Base-by-base conservation (phyloP, 1,140 invertebrate species). In the Drosophila nigrodunni region DNA sequence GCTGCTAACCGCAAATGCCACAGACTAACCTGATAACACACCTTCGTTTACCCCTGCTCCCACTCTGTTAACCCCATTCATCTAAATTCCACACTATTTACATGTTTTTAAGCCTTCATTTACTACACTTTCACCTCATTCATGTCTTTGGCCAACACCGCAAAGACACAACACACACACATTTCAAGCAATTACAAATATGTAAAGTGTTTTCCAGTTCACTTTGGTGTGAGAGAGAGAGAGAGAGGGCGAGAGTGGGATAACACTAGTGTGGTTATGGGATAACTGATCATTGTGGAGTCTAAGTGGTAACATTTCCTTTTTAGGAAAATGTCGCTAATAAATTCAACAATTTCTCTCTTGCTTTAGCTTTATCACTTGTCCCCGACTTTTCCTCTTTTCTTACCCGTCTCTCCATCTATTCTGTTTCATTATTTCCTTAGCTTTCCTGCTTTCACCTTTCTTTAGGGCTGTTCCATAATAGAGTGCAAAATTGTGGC, bases 111-210 rank as follows among this genome's bases (percentile, higher is more conserved):
- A 18, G 7, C 21, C 13, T 47, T 30, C 18, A 43, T 8, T 15
- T 37, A 13, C 30, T 15, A 37, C 60, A 39, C 50, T 25, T 30
- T 5, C 25, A 50, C 60, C 37, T 35, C 55, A 18, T 58, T 54
- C 30, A 35, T 49, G 34, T 61, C 72, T 70, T 69, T 62, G 72
- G 57, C 73, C 67, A 54, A 54, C 58, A 59, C 67, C 50, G 67
- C 72, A 69, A 70, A 69, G 62, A 65, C 68, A 65, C 59, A 71
- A 65, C 59, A 75, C 41, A 67, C 41, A 67, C 9, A 54, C n/a
- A 64, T 57, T 74, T 70, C 58, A 47, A 74, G 66, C 72, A 69
- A 74, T 70, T 74, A 74, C 72, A 66, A 57, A 62, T 61, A 74
- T 70, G 55, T 25, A 57, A 69, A 69, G 50, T 74, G 66, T 21